phyloP scores from a whole-genome alignment of 2,797 vertebrate species.

The Sebastes hopkinsi region DNA sequence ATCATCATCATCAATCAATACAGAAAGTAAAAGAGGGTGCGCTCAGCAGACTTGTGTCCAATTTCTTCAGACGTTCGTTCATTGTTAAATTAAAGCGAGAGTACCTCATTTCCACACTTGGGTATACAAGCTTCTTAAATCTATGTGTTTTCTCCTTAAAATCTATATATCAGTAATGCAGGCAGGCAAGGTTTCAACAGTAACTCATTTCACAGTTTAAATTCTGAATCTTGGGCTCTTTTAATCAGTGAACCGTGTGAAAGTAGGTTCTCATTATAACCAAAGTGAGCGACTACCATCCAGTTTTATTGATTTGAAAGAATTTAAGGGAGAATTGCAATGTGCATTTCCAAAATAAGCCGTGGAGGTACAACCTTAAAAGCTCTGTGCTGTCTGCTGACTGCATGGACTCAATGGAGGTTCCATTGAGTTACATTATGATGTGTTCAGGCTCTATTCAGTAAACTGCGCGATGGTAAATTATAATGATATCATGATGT shows the following conservation, averaged over 20 bases:
- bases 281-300: background rate
- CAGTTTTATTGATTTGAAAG: background rate
- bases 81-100: constrained; percentile 1
- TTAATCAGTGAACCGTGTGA: background rate
- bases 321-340: background rate
- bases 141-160: background rate
- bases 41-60: background rate
- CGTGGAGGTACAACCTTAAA: no score
- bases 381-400: no score
- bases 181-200: background rate
- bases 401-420: no score
- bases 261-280: background rate
- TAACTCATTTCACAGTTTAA: background rate
- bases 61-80: background rate
- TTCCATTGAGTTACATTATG: no score
- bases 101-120: background rate
- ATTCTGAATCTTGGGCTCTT: background rate
- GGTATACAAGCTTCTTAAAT: background rate
- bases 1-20: constrained; percentile 37
- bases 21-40: background rate
- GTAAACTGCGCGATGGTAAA: no score
- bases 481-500: no score
- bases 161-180: background rate
- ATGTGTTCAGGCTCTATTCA: no score
- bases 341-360: background rate